These are phyloP conservation scores for Palloptera scutellata DNA, from an alignment of 2,888 invertebrate species.

Conservation along the genomic window DNA sequence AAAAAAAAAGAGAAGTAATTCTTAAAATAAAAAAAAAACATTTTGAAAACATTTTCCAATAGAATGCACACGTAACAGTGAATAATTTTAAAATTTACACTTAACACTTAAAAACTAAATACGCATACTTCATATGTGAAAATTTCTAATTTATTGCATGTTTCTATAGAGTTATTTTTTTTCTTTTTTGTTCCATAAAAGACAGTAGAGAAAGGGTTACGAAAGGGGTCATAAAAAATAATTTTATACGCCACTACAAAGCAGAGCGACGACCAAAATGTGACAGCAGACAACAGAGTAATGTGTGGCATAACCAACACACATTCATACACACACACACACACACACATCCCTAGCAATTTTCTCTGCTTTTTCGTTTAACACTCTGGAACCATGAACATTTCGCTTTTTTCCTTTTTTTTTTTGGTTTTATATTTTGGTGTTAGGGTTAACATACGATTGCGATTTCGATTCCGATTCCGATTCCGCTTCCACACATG, in stretches of 20 bases:
- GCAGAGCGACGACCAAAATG: slow-evolving; percentile 59
- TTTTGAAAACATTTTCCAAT: slow-evolving; percentile 24
- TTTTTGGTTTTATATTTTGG: background rate
- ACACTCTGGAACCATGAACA: background rate
- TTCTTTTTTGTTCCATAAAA: too few species aligned
- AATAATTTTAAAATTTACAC: slow-evolving; percentile 27
- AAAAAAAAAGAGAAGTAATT: slow-evolving; percentile 6
- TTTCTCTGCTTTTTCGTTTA: too few species aligned
- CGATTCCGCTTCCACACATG: slow-evolving; percentile 54
- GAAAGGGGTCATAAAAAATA: slow-evolving; percentile 56
- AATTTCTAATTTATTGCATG: slow-evolving; percentile 28
- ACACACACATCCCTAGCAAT: background rate
- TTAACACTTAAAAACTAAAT: slow-evolving; percentile 45
- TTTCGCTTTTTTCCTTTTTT: background rate
- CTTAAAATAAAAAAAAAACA: slow-evolving; percentile 9
- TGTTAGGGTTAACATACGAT: slow-evolving; percentile 25
- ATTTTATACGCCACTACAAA: slow-evolving; percentile 64
- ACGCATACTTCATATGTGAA: slow-evolving; percentile 20
- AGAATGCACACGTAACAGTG: slow-evolving; percentile 24
- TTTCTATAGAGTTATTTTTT: slow-evolving; percentile 14
- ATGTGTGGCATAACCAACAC: background rate
- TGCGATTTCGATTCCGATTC: slow-evolving; percentile 29
- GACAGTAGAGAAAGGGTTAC: slow-evolving; percentile 17
- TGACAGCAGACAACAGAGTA: slow-evolving; percentile 50
- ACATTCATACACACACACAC: background rate